Conservation (phyloP, 2,797 vertebrate species). For the Oceanodroma leucorhoa region DNA sequence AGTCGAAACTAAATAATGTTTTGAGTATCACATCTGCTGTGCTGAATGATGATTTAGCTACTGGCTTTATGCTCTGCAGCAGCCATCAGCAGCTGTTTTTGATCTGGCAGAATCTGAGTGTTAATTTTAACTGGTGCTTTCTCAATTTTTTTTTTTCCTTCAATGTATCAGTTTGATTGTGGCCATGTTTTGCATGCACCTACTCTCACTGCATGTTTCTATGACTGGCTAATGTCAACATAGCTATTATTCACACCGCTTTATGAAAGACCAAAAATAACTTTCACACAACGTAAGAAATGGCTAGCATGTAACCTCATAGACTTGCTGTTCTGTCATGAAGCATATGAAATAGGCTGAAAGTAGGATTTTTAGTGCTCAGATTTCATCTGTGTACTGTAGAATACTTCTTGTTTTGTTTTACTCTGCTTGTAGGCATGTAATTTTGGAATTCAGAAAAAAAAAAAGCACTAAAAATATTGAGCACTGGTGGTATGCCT, state of each 20-base stretch:
- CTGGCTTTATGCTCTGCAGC: slow-evolving; percentile 60
- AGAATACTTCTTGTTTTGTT: slow-evolving; percentile 56
- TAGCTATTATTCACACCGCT: slow-evolving; percentile 49
- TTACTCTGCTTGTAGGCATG: slow-evolving; percentile 61
- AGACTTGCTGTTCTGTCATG: slow-evolving; percentile 62
- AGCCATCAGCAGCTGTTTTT: slow-evolving; percentile 47
- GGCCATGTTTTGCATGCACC: slow-evolving; percentile 76
- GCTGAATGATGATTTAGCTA: slow-evolving; percentile 62
- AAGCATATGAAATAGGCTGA: slow-evolving; percentile 62
- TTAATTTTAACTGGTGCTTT: slow-evolving; percentile 70
- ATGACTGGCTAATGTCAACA: slow-evolving; percentile 65
- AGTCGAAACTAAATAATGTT: slow-evolving; percentile 58
- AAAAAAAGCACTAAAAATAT: slow-evolving; percentile 69
- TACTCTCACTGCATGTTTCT: slow-evolving; percentile 74
- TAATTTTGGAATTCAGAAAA: slow-evolving; percentile 60
- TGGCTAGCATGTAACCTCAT: slow-evolving; percentile 67
- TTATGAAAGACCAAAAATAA: slow-evolving; percentile 70
- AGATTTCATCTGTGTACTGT: slow-evolving; percentile 66
- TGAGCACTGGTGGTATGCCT: slow-evolving; percentile 72
- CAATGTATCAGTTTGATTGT: slow-evolving; percentile 66
- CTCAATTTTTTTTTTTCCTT: not conserved
- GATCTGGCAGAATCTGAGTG: slow-evolving; percentile 62
- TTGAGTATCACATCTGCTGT: slow-evolving; percentile 66
- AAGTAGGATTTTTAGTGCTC: slow-evolving; percentile 67
- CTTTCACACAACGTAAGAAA: slow-evolving; percentile 44